Evolutionary conservation across 2,888 invertebrate genomes (phyloP).

Genomic region (Drosophila ochracea): DNA sequence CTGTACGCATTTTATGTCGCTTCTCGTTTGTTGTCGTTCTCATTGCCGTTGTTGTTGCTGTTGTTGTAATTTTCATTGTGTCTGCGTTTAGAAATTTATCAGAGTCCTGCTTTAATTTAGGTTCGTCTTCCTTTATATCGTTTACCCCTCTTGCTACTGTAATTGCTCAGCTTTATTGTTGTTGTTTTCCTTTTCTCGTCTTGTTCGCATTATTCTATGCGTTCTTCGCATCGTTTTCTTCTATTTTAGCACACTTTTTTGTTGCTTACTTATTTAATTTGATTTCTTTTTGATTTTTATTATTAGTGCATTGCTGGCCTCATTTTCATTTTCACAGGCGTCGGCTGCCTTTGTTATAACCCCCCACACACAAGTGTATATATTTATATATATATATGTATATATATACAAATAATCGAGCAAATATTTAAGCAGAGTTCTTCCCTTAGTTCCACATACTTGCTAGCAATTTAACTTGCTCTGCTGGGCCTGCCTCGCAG

Average conservation of each 20-base stretch:
- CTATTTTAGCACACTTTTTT: constrained; percentile 46
- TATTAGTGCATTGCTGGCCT: constrained; percentile 60
- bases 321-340: constrained; percentile 44
- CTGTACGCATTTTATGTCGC: constrained; percentile 65
- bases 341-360: constrained; percentile 31
- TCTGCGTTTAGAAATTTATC: constrained; percentile 63
- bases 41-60: background rate
- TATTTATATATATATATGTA: background rate
- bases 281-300: constrained; percentile 79
- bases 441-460: constrained; percentile 16
- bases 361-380: background rate
- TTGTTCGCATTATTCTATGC: constrained; percentile 23
- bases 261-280: constrained; percentile 76
- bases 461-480: constrained; percentile 65
- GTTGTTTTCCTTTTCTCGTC: constrained; percentile 3
- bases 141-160: constrained; percentile 44
- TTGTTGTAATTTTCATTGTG: constrained; percentile 69
- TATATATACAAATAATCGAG: constrained; percentile 11
- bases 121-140: constrained; percentile 54
- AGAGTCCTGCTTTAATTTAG: constrained; percentile 59
- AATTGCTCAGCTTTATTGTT: constrained; percentile 70
- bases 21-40: constrained; percentile 19
- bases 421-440: constrained; percentile 29
- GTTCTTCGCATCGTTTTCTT: constrained; percentile 24
- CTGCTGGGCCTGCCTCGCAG: constrained; percentile 13